Percentiles rank a stretch among this genome's conserved stretches.
phyloP scores from a whole-genome alignment of 2,113 vertebrate genomes.

The Stercorarius parasiticus region DNA sequence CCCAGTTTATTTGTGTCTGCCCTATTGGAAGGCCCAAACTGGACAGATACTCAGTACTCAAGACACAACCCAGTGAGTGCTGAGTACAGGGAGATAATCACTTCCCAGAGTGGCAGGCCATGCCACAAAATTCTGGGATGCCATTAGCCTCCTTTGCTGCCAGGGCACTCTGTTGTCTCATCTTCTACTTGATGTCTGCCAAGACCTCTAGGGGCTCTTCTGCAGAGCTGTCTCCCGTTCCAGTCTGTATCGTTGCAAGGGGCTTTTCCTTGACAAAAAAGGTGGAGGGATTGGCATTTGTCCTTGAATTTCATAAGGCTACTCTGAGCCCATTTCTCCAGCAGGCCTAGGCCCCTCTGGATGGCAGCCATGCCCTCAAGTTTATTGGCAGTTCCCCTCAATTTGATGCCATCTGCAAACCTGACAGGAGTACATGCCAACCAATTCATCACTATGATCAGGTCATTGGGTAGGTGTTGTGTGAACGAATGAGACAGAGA shows the following conservation, averaged over 20 bases:
- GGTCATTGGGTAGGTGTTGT: not conserved
- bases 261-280: not conserved
- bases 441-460: not conserved
- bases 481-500: not conserved
- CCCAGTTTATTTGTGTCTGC: not conserved
- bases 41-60: not conserved
- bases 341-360: not conserved
- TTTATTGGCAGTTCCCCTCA: not conserved
- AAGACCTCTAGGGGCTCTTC: not conserved
- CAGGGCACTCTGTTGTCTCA: not conserved
- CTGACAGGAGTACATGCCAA: not conserved
- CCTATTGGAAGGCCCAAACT: not conserved
- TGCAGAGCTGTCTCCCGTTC: not conserved
- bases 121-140: not conserved
- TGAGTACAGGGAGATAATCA: not conserved
- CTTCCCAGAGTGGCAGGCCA: not conserved
- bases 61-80: not conserved
- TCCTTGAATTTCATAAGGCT: not conserved
- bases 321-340: not conserved
- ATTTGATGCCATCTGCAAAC: not conserved
- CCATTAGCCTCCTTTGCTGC: rapidly evolving
- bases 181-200: not conserved
- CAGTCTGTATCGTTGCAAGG: not conserved
- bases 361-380: not conserved
- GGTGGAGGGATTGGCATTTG: not conserved